Conservation (phyloP, 2,888 invertebrate species). For the Drosophila robusta region DNA sequence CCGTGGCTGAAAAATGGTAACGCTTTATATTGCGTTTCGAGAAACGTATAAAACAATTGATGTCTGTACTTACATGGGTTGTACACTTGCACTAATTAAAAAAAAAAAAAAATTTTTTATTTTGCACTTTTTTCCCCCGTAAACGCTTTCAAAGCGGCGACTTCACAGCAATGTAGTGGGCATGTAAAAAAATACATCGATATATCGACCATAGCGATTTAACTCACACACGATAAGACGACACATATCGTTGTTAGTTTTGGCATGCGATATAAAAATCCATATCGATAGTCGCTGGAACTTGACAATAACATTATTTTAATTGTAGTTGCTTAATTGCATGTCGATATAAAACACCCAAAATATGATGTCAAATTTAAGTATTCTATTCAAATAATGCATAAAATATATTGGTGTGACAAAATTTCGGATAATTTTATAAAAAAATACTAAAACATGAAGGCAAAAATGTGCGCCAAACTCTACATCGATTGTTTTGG, state of each 20-base stretch:
- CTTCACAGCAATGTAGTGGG: conserved; percentile 33
- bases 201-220: conserved; percentile 5
- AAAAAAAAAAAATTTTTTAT: conserved; percentile 20
- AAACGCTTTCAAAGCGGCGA: conserved; percentile 48
- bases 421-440: not conserved
- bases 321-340: not conserved
- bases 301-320: not conserved
- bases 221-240: conserved; percentile 13
- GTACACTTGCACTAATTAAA: conserved; percentile 22
- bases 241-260: not conserved
- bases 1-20: conserved; percentile 9
- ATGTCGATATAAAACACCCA: not conserved
- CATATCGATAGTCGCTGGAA: conserved; percentile 21
- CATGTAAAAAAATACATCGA: conserved; percentile 40
- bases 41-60: not conserved
- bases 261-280: not conserved
- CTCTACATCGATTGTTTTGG: conserved; percentile 3
- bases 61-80: conserved; percentile 44
- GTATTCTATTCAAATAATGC: not conserved
- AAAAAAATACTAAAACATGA: not conserved
- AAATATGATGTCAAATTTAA: not conserved
- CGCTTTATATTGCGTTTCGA: not conserved
- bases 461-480: too few species aligned
- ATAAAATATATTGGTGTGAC: not conserved
- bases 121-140: conserved; percentile 27